Conservation (phyloP, 2,797 vertebrate genomes). For the Momotus momota region DNA sequence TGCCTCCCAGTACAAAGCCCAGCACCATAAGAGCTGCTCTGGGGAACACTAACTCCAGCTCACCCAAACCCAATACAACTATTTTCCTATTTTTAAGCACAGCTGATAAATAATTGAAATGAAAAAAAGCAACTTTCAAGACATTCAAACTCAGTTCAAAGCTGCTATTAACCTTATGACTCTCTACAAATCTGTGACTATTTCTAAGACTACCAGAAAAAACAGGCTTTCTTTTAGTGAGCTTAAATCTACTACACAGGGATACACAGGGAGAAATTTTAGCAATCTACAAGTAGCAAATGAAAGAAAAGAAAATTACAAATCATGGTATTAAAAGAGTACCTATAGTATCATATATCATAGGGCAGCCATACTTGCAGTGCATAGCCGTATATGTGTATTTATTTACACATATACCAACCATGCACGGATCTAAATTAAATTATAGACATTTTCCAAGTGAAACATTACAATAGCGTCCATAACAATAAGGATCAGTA, state of each 20-base stretch:
- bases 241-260: background rate
- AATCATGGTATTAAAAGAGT: accelerated
- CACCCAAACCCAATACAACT: accelerated
- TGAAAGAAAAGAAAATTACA: background rate
- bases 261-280: background rate
- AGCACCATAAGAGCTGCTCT: too few species aligned
- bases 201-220: background rate
- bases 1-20: too few species aligned
- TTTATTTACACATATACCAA: background rate
- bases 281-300: background rate
- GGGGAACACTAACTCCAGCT: too few species aligned
- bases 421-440: background rate
- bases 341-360: background rate
- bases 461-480: background rate
- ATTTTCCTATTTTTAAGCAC: background rate
- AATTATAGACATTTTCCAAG: background rate
- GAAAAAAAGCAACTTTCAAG: background rate
- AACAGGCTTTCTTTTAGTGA: background rate
- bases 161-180: background rate
- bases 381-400: background rate
- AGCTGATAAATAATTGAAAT: background rate
- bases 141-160: background rate
- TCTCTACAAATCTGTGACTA: background rate
- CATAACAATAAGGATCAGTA: background rate
- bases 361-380: background rate